These are phyloP conservation scores for Brachypalpus laphriformis DNA, from an alignment of 2,888 invertebrate species.

Conservation along the genomic window DNA sequence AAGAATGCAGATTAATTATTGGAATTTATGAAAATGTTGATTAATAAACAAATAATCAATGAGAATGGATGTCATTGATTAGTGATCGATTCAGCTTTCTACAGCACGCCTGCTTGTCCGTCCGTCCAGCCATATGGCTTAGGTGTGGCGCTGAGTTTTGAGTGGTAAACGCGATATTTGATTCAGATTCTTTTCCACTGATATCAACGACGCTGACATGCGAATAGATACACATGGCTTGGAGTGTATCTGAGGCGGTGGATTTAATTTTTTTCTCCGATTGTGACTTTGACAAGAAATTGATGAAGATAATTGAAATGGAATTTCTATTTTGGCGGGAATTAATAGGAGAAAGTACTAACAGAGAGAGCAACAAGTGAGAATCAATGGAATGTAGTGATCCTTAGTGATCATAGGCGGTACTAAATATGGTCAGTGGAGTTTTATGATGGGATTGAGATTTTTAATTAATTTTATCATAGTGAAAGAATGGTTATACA, in stretches of 20 bases:
- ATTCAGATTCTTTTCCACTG: conserved; percentile 4
- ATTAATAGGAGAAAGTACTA: conserved; percentile 51
- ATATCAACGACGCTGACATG: not conserved
- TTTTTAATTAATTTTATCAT: not conserved
- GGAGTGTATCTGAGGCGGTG: not conserved
- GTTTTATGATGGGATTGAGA: not conserved
- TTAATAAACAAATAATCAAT: conserved; percentile 29
- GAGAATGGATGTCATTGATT: conserved; percentile 8
- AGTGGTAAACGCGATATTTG: not conserved
- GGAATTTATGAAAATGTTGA: conserved; percentile 22
- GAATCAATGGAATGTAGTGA: conserved; percentile 27
- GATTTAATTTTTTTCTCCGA: conserved; percentile 1
- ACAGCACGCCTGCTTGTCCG: not conserved
- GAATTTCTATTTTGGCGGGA: conserved; percentile 45
- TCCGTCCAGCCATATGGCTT: not conserved
- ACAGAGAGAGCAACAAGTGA: conserved; percentile 10
- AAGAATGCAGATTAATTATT: conserved; percentile 49
- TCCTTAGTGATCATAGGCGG: conserved; percentile 5
- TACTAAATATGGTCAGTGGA: not conserved
- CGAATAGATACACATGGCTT: not conserved
- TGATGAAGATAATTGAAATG: conserved; percentile 38
- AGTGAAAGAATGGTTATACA: too few relatives aligned
- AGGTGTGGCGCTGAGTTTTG: conserved; percentile 22
- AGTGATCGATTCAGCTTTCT: conserved; percentile 18
- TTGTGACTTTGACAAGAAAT: conserved; percentile 36